Evolutionary conservation across 2,888 invertebrate genomes (phyloP).

Genomic region (Xanthorhoe spadicearia): DNA sequence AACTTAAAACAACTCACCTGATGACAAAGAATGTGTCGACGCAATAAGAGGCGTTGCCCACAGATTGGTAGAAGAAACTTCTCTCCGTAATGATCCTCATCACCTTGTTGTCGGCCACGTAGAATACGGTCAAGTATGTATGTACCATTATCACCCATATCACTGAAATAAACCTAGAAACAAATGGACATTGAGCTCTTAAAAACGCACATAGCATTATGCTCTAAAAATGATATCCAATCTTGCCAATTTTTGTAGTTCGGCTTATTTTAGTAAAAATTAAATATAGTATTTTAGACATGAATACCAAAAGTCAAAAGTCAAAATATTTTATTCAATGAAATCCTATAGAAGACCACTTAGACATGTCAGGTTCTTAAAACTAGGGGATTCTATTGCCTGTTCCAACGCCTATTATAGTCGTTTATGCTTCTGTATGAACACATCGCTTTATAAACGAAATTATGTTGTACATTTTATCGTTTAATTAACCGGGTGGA

Average conservation of each 20-base stretch:
- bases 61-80: conserved; percentile 91
- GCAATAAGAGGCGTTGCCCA: conserved; percentile 93
- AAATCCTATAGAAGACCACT: too few species aligned
- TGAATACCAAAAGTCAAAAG: too few species aligned
- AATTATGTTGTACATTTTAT: neutral
- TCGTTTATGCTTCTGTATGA: neutral
- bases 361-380: too few species aligned
- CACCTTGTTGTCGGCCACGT: conserved; percentile 90
- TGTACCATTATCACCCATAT: conserved; percentile 94
- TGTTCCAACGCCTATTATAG: too few species aligned
- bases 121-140: conserved; percentile 92
- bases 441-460: neutral
- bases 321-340: too few species aligned
- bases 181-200: neutral
- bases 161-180: conserved; percentile 87
- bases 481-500: conserved; percentile 15
- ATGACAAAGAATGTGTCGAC: conserved; percentile 95
- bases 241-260: too few species aligned
- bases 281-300: too few species aligned
- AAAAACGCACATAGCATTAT: too few species aligned
- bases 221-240: too few species aligned
- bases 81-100: conserved; percentile 89
- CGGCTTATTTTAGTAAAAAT: too few species aligned
- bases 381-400: too few species aligned
- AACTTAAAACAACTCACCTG: conserved; percentile 78